Base-by-base conservation (phyloP, 2,113 vertebrate genomes). In the Zosterops lateralis region DNA sequence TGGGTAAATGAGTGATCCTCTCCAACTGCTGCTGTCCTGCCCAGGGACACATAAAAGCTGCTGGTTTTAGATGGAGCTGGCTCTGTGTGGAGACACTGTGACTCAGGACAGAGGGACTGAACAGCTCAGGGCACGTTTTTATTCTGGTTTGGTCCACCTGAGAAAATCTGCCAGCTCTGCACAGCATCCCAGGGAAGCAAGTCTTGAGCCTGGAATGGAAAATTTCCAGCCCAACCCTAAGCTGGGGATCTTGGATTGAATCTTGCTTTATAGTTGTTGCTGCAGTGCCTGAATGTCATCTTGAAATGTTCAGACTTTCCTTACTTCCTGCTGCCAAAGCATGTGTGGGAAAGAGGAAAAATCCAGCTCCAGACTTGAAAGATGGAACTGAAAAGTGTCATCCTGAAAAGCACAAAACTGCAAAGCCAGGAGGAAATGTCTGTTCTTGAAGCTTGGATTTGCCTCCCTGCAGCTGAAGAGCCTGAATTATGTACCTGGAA, bases 321-420 rank as follows among this genome's bases (percentile, higher is more conserved):
- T 95, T 97, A 95, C 92, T 96, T 95, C 92, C 95, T 94, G 93
- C 92, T 97, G 96, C 96, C 96, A 97, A 98, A 97, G 95, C 91
- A 95, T 90, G 95, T 97, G 96, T 73, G 71, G 93, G 96, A 92
- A 95, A 94, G 84, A 96, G 95, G 94, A 72, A 97, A 96, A 87
- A 96, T 88, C 89, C 92, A 97, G 83, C 95, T 96, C 96, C 80
- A 93, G 96, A 79, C 85, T 93, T 77, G 75, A 96, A 95, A 91
- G 66, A 89, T 53, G 50, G 93, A 96, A 58, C 75, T 79, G 84
- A 72, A 87, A 95, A 96, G 60, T 29, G 26, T 95, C 95, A 96
- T 94, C 89, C 75, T 95, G 84, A 94, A 95, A 96, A 95, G 93
- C 96, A 68, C 83, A 92, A 89, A 86, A 84, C 60, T 94, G 90